Evolutionary conservation across 2,113 vertebrate species (phyloP), one percentile per base, ranked within the genome.

Genomic region (Pseudopipra pipra): DNA sequence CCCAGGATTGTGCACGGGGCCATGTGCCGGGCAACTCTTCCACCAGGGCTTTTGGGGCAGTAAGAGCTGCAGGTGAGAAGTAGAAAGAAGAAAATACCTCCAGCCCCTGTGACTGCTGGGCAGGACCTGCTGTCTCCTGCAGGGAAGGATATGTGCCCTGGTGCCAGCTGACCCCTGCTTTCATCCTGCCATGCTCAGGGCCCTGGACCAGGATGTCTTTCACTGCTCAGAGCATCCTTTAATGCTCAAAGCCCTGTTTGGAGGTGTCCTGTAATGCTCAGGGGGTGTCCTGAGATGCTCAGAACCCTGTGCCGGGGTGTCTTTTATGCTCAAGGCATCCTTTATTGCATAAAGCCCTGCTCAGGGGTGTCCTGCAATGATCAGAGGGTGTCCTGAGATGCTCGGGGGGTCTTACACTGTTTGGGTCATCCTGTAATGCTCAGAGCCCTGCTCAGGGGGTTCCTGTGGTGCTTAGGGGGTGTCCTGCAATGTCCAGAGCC

Each of bases 181-280:
- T 51, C 7, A 0, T 70, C 58, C 47, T 62, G 31, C 19, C 9
- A 0, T 41, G 33, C 74, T 61, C 61, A 41, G 14, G 44, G 63
- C 30, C 41, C 41, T 33, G 30, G 30, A 33, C 20, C 6, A 17
- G 24, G 11, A 14, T 3, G 6, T 49, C 59, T 14, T n/a, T 37
- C 2, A 2, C 2, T 16, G 25, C 49, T n/a, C 12, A 1, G 31
- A 17, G 43, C 8, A 5, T 35, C 22, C 25, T 33, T 39, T 30
- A 2, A 2, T 11, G 43, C 54, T n/a, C 10, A 8, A 23, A 8
- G 22, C 2, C 65, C 51, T 39, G 9, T 20, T 4, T 9, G 2
- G 3, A 20, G 41, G 3, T 25, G 39, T 46, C 16, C 25, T 62
- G 14, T 62, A 62, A 39, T 39, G 35, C 37, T 39, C 59, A 39